Evolutionary conservation across 2,113 vertebrate genomes (phyloP).

Genomic region (Cheilinus undulatus): DNA sequence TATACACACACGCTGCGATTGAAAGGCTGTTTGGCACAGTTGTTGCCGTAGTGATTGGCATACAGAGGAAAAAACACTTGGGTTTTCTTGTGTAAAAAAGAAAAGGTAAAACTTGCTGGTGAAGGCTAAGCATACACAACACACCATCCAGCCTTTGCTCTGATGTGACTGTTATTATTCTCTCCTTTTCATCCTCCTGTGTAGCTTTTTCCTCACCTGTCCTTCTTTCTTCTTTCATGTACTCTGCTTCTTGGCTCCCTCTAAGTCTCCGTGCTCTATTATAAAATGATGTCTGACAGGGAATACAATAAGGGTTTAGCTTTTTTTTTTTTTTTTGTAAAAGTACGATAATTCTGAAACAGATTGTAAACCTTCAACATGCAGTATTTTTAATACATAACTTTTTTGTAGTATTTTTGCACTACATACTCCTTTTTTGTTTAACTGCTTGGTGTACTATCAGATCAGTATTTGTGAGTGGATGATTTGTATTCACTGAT

Average conservation of each 20-base stretch:
- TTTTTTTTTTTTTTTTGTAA: too few species aligned
- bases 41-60: constrained; percentile 27
- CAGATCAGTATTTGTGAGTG: too few species aligned
- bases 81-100: not conserved
- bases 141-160: constrained; percentile 15
- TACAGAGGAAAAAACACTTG: not conserved
- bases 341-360: too few species aligned
- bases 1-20: not conserved
- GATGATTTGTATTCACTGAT: too few species aligned
- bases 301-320: too few species aligned
- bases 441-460: too few species aligned
- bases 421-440: too few species aligned
- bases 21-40: constrained; percentile 6
- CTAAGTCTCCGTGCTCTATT: not conserved
- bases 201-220: constrained; percentile 7
- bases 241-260: not conserved
- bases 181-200: not conserved
- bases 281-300: too few species aligned
- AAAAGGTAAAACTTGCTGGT: constrained; percentile 1
- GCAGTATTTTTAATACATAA: too few species aligned
- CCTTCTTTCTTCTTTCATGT: not conserved
- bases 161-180: not conserved
- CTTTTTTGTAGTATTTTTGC: too few species aligned
- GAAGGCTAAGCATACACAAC: constrained; percentile 14
- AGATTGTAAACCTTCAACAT: too few species aligned